Conservation (phyloP, 35 echinoderm and acorn worm genomes). For the Holothuria glaberrima region DNA sequence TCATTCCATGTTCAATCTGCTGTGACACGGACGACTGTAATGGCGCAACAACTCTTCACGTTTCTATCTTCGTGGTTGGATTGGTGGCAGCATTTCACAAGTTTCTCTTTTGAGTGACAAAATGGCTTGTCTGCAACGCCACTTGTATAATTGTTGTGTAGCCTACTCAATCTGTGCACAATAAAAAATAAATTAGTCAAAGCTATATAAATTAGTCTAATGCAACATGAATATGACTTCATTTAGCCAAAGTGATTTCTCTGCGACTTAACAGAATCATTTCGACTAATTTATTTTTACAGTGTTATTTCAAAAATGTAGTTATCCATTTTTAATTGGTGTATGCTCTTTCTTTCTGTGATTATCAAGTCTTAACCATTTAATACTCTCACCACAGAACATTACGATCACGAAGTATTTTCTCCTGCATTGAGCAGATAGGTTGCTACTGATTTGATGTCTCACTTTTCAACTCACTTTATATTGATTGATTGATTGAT, state of each 20-base stretch:
- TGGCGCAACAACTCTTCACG: neutral
- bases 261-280: neutral
- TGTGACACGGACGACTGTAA: neutral
- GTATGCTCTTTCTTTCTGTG: too few relatives aligned
- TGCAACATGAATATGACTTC: neutral
- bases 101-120: neutral
- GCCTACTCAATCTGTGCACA: neutral
- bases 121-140: neutral
- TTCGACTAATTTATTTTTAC: neutral
- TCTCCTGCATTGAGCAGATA: too few relatives aligned
- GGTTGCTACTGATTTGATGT: too few relatives aligned
- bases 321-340: too few relatives aligned
- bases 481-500: too few relatives aligned
- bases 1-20: neutral
- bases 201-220: too few relatives aligned
- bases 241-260: neutral
- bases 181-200: neutral
- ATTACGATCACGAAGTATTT: too few relatives aligned
- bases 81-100: neutral
- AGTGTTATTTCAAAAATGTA: neutral
- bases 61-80: neutral
- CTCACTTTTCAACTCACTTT: too few relatives aligned
- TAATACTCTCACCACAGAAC: too few relatives aligned
- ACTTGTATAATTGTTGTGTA: neutral
- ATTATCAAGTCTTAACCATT: too few relatives aligned